Base-by-base conservation (phyloP, 2,888 invertebrate genomes). In the Drosophila eohydei region DNA sequence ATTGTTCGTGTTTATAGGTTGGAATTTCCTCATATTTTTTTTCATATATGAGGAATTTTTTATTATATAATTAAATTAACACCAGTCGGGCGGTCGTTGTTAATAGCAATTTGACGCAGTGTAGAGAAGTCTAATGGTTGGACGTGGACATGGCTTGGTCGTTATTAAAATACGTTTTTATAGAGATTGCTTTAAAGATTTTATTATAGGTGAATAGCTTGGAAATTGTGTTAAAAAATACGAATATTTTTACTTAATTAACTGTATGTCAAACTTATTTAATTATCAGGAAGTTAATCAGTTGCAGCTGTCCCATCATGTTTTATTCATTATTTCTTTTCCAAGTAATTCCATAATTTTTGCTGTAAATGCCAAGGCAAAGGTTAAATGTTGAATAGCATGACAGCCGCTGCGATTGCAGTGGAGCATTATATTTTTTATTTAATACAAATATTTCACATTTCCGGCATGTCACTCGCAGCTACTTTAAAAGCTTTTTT, bases 11-110 rank as follows among this genome's bases (percentile, higher is more conserved):
- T 16, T 50, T 55, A 57, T 60, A 43, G 65, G 66, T 34, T 34
- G 68, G 71, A 64, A 67, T 76, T 85, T 67, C 55, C 55, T 44
- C 62, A 52, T 12, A 38, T 14, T n/a, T 40, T 21, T 12, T 12
- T 12, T 32, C 14, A 28, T 40, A 32, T 48, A 48, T 43, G 21
- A 30, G n/a, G 12, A 48, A 43, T 40, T 50, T 48, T 48, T 63
- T 43, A 32, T 67, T 61, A 48, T 50, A 56, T 58, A 62, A 69
- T 69, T 79, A 63, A 71, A 85, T 83, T 70, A 82, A 82, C 83
- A 73, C 71, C 67, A 55, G 38, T 21, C 12, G 40, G 16, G 26
- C 9, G 14, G 16, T 21, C 21, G 21, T 21, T 51, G 7, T n/a
- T 56, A n/a, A 36, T 12, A 9, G 11, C 3, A 41, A 26, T 28